These are phyloP conservation scores for Odontocolon sp. DNA, from an alignment of 2,888 invertebrate species.

Conservation along the genomic window DNA sequence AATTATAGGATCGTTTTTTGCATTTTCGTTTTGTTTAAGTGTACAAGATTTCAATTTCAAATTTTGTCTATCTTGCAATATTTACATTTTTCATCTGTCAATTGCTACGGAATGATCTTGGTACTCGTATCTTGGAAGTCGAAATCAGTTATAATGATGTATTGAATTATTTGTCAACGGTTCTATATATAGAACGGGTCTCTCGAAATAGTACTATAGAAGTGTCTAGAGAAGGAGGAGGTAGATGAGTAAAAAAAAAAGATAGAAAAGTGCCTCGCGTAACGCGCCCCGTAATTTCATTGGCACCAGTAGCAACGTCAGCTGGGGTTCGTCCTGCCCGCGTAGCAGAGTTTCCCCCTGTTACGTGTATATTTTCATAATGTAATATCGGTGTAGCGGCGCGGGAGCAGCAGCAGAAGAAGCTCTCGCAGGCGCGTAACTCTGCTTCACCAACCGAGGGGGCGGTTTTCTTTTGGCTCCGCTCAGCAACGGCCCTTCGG, in stretches of 20 bases:
- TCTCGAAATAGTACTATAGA: no score
- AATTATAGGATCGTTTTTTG: no score
- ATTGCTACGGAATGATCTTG: no score
- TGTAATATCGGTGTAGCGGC: slow-evolving; percentile 72
- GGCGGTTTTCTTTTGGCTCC: slow-evolving; percentile 65
- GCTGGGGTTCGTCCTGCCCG: slow-evolving; percentile 61
- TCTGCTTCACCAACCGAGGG: slow-evolving; percentile 52
- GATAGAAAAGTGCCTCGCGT: slow-evolving; percentile 50
- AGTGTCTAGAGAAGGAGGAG: slow-evolving; percentile 9
- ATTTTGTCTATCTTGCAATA: no score
- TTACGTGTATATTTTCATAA: slow-evolving; percentile 74
- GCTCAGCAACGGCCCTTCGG: slow-evolving; percentile 39
- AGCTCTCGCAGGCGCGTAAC: slow-evolving; percentile 14
- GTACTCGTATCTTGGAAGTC: no score
- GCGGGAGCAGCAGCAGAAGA: no score
- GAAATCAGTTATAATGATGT: no score
- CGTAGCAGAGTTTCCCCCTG: slow-evolving; percentile 19
- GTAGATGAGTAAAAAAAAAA: slow-evolving; percentile 22
- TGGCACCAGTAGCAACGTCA: slow-evolving; percentile 70
- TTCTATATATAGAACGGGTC: no score
- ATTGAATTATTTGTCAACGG: no score
- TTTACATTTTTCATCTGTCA: no score
- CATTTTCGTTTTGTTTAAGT: no score
- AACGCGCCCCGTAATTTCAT: slow-evolving; percentile 68
- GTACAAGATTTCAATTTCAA: no score